Evolutionary conservation across 2,113 vertebrate genomes (phyloP).

Genomic region (Macroglossus sobrinus): DNA sequence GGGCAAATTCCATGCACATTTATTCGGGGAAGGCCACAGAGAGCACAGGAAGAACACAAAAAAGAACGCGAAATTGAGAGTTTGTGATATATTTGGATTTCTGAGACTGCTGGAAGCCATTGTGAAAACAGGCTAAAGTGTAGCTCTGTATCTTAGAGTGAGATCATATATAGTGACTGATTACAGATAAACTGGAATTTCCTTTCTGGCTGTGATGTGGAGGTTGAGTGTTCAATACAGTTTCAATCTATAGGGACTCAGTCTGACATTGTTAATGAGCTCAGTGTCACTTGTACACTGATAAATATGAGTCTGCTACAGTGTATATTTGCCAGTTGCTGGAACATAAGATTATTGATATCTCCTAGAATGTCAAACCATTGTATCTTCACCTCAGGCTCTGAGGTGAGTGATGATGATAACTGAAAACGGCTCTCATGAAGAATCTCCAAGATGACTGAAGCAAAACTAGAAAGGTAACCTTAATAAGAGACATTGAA

Average conservation of each 20-base stretch:
- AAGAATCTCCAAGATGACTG: constrained; percentile 45
- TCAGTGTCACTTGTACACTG: constrained; percentile 2
- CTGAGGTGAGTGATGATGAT: constrained; percentile 58
- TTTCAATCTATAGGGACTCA: not conserved
- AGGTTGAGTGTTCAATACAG: not conserved
- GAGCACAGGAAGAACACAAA: not conserved
- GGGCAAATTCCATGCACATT: constrained; percentile 47
- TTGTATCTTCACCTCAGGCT: constrained; percentile 48
- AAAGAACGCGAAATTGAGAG: not conserved
- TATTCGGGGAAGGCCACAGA: constrained; percentile 35
- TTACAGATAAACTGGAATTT: not conserved
- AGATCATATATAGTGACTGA: not conserved
- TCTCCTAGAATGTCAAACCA: constrained; percentile 61
- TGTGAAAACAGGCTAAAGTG: not conserved
- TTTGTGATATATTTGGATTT: not conserved
- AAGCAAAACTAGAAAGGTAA: constrained; percentile 57
- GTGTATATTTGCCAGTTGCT: constrained; percentile 41
- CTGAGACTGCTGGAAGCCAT: not conserved
- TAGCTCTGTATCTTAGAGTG: constrained; percentile 6
- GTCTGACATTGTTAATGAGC: constrained; percentile 23
- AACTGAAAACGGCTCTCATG: constrained; percentile 62
- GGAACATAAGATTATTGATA: constrained; percentile 63
- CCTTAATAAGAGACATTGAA: constrained; percentile 60
- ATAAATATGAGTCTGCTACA: not conserved
- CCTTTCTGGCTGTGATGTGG: not conserved